Base-by-base conservation (phyloP, 2,797 vertebrate species). In the Micromesistius poutassou region DNA sequence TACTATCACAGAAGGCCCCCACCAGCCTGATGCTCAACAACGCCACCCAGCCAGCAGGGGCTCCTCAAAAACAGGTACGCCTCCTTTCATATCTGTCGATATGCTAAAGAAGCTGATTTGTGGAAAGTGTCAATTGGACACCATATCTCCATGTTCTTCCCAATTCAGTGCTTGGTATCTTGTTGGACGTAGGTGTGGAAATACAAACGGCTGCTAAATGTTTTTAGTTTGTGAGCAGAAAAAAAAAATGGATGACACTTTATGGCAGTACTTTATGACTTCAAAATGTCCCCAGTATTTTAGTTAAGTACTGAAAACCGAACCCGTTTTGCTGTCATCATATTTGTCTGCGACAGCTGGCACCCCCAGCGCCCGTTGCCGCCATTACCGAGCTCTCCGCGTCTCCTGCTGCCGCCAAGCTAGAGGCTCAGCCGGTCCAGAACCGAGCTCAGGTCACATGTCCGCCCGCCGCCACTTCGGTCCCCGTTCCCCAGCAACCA, bases 1-100 rank as follows among this genome's bases (percentile, higher is more conserved):
- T 95, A 73, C 95, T 95, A 74, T 94, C 95, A 1, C 94, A 95
- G 72, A 93, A 95, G 87, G 82, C 13, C 84, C 0, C 77, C 90
- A 0, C 87, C 77, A 74, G 90, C 25, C 95, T 93, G 73, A 80
- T 94, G 30, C 95, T 93, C 78, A 92, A 80, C 87, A 94, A 4
- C 66, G 87, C 72, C 91, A 92, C 38, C 83, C 90, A 89, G 76
- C 73, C 85, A 71, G 83, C 72, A 30, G 84, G 70, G 31, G 84
- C 86, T 79, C 87, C 85, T 33, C 92, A 89, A 83, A 93, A 93
- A 80, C 93, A 90, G 93, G 93, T 94, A 76, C 31, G 22, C 31
- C 35, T 55, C 16, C n/a, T 50, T 74, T 62, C 8, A n/a, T 25
- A 19, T 62, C 55, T 25, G 55, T 62, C 22, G 46, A 16, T 68